phyloP scores from a whole-genome alignment of 2,797 vertebrate genomes.

The Phoeniculus purpureus region DNA sequence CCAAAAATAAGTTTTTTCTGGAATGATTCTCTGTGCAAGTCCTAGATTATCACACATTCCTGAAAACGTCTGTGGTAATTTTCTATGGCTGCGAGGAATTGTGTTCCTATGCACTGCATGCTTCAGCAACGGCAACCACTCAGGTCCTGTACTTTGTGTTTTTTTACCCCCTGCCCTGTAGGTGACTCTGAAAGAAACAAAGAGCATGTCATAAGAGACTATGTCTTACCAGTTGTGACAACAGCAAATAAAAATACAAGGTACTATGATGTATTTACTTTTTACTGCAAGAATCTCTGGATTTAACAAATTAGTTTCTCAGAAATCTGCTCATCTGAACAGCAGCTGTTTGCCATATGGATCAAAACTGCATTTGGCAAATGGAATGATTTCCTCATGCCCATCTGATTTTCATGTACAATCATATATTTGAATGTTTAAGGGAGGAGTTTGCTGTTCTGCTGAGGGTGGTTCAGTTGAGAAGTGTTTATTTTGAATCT shows the following conservation, averaged over 20 bases:
- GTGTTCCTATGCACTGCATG: not conserved
- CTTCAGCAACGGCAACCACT: not conserved
- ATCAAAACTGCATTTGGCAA: constrained; percentile 45
- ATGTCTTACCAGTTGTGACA: not conserved
- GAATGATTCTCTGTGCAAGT: not conserved
- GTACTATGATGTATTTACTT: not conserved
- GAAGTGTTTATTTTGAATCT: constrained; percentile 21
- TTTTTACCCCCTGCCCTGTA: not conserved
- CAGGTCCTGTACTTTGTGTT: not conserved
- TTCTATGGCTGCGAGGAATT: not conserved
- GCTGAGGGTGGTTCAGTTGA: not conserved
- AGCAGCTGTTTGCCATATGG: constrained; percentile 66
- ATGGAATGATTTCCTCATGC: constrained; percentile 9
- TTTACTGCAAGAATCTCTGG: not conserved
- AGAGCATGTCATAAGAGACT: not conserved
- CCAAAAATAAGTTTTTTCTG: not conserved
- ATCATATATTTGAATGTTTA: constrained; percentile 11
- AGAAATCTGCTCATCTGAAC: constrained; percentile 42
- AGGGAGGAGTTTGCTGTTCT: constrained; percentile 9
- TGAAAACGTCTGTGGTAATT: not conserved
- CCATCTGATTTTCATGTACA: constrained; percentile 62
- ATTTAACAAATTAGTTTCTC: constrained; percentile 40
- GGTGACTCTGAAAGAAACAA: not conserved
- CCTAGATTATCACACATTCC: not conserved
- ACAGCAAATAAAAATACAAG: constrained; percentile 9